phyloP scores from a whole-genome alignment of 2,888 invertebrate species.

The Emesis furor region DNA sequence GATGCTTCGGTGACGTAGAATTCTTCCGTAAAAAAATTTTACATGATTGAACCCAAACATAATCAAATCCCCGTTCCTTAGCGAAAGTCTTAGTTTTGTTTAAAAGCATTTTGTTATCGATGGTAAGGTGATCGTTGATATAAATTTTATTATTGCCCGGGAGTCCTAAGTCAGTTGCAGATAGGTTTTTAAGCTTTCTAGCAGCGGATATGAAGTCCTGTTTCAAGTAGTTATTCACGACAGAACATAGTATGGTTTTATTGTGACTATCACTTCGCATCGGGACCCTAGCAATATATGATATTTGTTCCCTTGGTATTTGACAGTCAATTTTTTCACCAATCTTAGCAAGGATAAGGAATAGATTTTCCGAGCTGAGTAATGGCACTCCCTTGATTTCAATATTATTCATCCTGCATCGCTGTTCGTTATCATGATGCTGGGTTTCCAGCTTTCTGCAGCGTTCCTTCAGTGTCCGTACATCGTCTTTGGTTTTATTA shows the following conservation, averaged over 20 bases:
- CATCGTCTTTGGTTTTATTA: constrained; percentile 29
- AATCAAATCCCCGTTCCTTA: constrained; percentile 24
- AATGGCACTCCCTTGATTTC: constrained; percentile 45
- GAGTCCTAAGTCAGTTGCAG: constrained; percentile 32
- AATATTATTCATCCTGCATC: constrained; percentile 46
- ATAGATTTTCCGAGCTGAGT: constrained; percentile 7
- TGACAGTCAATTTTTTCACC: constrained; percentile 22
- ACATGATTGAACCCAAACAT: constrained; percentile 1
- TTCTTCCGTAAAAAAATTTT: constrained; percentile 55
- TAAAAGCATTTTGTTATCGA: constrained; percentile 62
- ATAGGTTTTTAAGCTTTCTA: constrained; percentile 28
- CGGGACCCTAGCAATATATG: neutral
- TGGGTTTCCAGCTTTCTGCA: constrained; percentile 23
- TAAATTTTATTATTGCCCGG: constrained; percentile 47
- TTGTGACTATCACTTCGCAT: constrained; percentile 1
- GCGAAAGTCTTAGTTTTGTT: constrained; percentile 57
- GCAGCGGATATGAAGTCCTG: no score
- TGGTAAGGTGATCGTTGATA: constrained; percentile 67
- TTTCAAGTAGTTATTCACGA: constrained; percentile 62
- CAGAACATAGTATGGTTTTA: constrained; percentile 43
- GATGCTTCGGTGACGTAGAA: constrained; percentile 40
- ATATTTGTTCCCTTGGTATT: neutral
- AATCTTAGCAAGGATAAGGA: constrained; percentile 23
- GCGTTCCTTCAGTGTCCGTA: constrained; percentile 24
- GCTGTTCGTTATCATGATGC: constrained; percentile 36